Evolutionary conservation across 2,113 vertebrate genomes (phyloP).

Genomic region (Ophiodon elongatus): DNA sequence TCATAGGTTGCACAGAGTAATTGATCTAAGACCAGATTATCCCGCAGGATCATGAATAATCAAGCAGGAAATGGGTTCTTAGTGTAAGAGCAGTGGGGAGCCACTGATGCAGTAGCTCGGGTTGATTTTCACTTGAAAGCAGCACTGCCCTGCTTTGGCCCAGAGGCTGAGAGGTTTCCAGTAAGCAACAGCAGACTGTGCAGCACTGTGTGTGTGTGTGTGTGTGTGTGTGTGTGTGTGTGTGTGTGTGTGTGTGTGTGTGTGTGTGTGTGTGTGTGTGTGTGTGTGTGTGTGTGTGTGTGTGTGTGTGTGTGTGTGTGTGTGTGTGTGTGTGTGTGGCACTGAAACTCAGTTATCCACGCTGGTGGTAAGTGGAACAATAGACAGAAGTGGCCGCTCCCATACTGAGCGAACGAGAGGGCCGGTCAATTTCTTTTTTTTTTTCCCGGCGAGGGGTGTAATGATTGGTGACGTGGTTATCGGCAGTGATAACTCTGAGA

Average conservation of each 20-base stretch:
- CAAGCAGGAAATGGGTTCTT: constrained; percentile 64
- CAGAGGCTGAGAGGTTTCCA: constrained; percentile 34
- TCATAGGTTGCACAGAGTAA: constrained; percentile 42
- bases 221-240: constrained; percentile 19
- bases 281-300: constrained; percentile 16
- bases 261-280: constrained; percentile 22
- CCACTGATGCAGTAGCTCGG: constrained; percentile 28
- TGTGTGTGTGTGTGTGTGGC: constrained; percentile 16
- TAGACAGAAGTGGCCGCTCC: constrained; percentile 14
- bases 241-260: not conserved
- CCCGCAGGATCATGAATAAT: constrained; percentile 60
- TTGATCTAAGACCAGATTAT: constrained; percentile 61
- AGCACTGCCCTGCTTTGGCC: constrained; percentile 11
- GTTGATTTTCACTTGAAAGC: constrained; percentile 22
- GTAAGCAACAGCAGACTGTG: constrained; percentile 26
- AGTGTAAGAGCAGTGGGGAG: constrained; percentile 39
- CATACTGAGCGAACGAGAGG: not conserved
- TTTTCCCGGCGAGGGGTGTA: constrained; percentile 22
- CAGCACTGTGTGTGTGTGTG: not conserved
- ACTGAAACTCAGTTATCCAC: constrained; percentile 47
- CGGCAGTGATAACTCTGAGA: constrained; percentile 22
- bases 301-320: not conserved
- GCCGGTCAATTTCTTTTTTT: constrained; percentile 15
- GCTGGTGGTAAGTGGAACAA: constrained; percentile 39
- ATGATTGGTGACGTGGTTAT: constrained; percentile 35